phyloP scores from a whole-genome alignment of 35 echinoderm and acorn worm species.

The Ophioderma brevispina region DNA sequence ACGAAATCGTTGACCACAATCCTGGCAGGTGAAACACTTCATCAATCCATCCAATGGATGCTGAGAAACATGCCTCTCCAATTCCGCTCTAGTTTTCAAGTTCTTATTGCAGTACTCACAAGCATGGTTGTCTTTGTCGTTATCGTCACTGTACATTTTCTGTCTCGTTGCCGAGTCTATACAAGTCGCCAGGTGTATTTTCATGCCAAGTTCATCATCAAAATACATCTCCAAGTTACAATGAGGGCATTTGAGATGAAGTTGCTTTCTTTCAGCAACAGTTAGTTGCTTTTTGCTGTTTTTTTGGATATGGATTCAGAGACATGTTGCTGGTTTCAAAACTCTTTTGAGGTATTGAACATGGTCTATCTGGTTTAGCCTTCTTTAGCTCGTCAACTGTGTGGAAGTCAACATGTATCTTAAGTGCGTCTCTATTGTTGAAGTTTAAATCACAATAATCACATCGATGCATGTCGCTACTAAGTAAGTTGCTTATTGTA shows the following conservation, averaged over 20 bases:
- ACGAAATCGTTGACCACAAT: neutral
- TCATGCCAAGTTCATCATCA: neutral
- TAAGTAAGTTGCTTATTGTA: no score
- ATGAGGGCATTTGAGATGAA: neutral
- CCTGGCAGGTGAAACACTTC: neutral
- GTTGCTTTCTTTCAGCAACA: no score
- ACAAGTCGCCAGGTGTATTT: neutral
- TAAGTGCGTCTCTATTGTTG: no score
- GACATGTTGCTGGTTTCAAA: no score
- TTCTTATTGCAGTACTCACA: neutral
- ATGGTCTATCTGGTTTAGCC: no score
- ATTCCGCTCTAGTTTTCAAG: neutral
- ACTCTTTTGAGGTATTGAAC: no score
- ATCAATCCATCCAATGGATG: neutral
- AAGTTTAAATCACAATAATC: no score
- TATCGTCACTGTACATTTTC: neutral
- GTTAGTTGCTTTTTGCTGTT: no score
- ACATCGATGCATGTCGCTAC: no score
- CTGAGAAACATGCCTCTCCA: neutral
- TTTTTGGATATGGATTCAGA: no score
- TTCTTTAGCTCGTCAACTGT: no score
- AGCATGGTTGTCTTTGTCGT: neutral
- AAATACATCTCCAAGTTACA: neutral
- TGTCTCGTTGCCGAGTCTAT: neutral
- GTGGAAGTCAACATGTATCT: no score